Evolutionary conservation across 2,888 invertebrate species (phyloP).

Genomic region (Drosophila seclusa): DNA sequence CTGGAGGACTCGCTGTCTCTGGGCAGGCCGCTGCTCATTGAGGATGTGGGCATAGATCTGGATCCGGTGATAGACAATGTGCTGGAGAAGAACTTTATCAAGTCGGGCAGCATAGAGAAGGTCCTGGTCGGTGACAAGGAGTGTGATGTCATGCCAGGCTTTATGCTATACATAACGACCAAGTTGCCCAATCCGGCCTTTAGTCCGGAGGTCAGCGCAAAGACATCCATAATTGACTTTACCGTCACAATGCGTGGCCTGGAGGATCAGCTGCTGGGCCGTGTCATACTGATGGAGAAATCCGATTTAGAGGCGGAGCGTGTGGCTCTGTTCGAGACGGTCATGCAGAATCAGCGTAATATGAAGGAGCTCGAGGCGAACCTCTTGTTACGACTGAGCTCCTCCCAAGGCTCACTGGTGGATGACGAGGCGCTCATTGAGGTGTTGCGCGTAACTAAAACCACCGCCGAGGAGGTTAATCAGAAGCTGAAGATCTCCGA

Average conservation of each 20-base stretch:
- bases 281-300: conserved; percentile 98
- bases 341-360: conserved; percentile 97
- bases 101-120: conserved; percentile 98
- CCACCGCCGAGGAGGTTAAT: conserved; percentile 96
- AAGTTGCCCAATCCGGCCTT: conserved; percentile 98
- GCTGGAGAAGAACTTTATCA: conserved; percentile 98
- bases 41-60: conserved; percentile 97
- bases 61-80: conserved; percentile 99
- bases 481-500: conserved; percentile 96
- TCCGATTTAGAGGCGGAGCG: conserved; percentile 97
- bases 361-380: conserved; percentile 98
- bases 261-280: conserved; percentile 96
- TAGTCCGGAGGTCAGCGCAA: conserved; percentile 98
- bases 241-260: conserved; percentile 98
- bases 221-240: conserved; percentile 98
- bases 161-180: conserved; percentile 97
- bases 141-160: conserved; percentile 98
- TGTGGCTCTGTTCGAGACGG: conserved; percentile 96
- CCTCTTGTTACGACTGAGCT: conserved; percentile 94
- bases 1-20: conserved; percentile 94
- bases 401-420: conserved; percentile 96
- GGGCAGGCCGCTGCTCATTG: conserved; percentile 95
- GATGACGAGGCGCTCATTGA: conserved; percentile 98
- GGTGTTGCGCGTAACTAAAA: conserved; percentile 93
- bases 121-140: conserved; percentile 98